Evolutionary conservation across 2,797 vertebrate species (phyloP), one percentile per base, ranked within the genome.

Genomic region (Sebastes ruberrimus): DNA sequence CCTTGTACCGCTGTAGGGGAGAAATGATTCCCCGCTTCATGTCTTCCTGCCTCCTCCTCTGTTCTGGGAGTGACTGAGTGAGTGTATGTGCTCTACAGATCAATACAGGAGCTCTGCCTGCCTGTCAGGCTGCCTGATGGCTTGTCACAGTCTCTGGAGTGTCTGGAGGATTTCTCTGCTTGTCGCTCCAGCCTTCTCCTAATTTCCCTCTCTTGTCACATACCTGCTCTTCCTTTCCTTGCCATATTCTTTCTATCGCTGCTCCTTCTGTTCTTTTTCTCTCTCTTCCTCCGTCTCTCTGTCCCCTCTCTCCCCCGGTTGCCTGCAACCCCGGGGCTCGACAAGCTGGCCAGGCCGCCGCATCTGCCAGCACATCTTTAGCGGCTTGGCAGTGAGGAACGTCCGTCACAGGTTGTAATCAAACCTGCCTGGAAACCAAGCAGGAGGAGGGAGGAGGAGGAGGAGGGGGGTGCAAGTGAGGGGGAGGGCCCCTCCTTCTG

Each of bases 331-430:
- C 91, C 52, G 91, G 94, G 89, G 94, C 92, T 94, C 53, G 90
- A 92, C 94, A 94, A 93, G 94, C 94, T 94, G 94, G 89, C 93
- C 89, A 64, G 84, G 95, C 96, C 93, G 89, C 96, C 95, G 96
- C 97, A 98, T 97, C 97, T 98, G 97, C 96, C 97, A 96, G 97
- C 97, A 98, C 96, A 97, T 98, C 97, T 97, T 98, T 97, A 97
- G 97, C 96, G 86, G 96, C 96, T 97, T 98, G 97, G 97, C 97
- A 98, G 96, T 94, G 95, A 92, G 95, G 92, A 86, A 83, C 95
- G 95, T 96, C 97, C 97, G 96, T 97, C 97, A 97, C 97, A 97
- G 97, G 97, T 97, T 97, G 97, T 96, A 96, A 97, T 97, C 97
- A 97, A 97, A 98, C 97, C 97, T 97, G 97, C 97, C 96, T 97